phyloP scores from a whole-genome alignment of 2,888 invertebrate genomes.

The Diadegma fenestrale region DNA sequence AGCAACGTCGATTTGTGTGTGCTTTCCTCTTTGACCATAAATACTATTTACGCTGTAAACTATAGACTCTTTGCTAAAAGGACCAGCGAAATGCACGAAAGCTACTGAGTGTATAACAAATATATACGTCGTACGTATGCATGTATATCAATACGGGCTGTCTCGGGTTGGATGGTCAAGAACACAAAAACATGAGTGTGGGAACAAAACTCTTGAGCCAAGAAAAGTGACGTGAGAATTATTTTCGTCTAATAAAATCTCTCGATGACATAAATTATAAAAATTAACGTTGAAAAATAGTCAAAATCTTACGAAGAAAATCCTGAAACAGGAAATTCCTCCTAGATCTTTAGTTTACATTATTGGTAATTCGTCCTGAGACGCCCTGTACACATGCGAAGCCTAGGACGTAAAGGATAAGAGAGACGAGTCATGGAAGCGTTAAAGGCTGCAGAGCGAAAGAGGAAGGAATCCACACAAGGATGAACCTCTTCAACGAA shows the following conservation, averaged over 20 bases:
- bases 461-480: constrained; percentile 11
- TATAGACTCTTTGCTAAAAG: constrained; percentile 11
- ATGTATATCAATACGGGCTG: constrained; percentile 3
- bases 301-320: not conserved
- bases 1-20: not conserved
- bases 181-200: not conserved
- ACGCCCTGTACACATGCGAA: not conserved
- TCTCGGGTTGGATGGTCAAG: not conserved
- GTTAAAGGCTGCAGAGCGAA: constrained; percentile 14
- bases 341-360: not conserved
- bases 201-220: not conserved
- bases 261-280: not conserved
- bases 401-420: not conserved
- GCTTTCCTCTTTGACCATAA: constrained; percentile 4
- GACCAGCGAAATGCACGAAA: constrained; percentile 16
- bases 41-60: not conserved
- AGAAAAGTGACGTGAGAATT: not conserved
- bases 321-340: not conserved
- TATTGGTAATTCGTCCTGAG: not conserved
- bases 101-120: constrained; percentile 29
- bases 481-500: constrained; percentile 20
- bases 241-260: too few species aligned
- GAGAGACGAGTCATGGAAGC: not conserved
- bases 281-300: not conserved
- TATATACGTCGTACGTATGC: not conserved